These are phyloP conservation scores for Acleris emargana DNA, from an alignment of 2,888 invertebrate genomes.

Conservation along the genomic window DNA sequence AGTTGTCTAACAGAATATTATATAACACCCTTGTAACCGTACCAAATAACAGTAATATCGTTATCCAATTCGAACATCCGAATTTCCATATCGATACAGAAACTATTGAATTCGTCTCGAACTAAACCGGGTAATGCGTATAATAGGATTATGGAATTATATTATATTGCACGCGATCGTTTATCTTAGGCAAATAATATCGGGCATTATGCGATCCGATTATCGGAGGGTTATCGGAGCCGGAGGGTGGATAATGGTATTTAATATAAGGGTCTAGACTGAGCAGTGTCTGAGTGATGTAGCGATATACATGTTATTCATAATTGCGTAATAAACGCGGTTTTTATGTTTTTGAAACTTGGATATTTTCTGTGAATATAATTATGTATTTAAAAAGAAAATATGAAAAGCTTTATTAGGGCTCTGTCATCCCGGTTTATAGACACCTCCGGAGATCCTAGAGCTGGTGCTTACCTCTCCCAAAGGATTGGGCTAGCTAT, in stretches of 20 bases:
- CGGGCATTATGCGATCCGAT: conserved; percentile 45
- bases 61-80: neutral
- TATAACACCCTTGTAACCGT: neutral
- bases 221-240: conserved; percentile 39
- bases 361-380: too few species aligned
- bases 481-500: too few species aligned
- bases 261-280: neutral
- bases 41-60: neutral
- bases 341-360: too few species aligned
- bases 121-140: conserved; percentile 1
- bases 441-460: too few species aligned
- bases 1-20: too few species aligned
- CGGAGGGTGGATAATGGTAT: conserved; percentile 4
- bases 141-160: conserved; percentile 16
- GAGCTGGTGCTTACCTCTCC: too few species aligned
- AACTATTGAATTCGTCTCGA: conserved; percentile 15
- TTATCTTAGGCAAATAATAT: conserved; percentile 50
- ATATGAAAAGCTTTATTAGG: too few species aligned
- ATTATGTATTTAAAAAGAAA: too few species aligned
- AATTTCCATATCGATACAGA: conserved; percentile 9
- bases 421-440: too few species aligned
- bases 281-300: too few species aligned
- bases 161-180: conserved; percentile 30
- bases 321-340: too few species aligned
- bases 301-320: too few species aligned